Base-by-base conservation (phyloP, 2,113 vertebrate genomes). In the Merops nubicus region DNA sequence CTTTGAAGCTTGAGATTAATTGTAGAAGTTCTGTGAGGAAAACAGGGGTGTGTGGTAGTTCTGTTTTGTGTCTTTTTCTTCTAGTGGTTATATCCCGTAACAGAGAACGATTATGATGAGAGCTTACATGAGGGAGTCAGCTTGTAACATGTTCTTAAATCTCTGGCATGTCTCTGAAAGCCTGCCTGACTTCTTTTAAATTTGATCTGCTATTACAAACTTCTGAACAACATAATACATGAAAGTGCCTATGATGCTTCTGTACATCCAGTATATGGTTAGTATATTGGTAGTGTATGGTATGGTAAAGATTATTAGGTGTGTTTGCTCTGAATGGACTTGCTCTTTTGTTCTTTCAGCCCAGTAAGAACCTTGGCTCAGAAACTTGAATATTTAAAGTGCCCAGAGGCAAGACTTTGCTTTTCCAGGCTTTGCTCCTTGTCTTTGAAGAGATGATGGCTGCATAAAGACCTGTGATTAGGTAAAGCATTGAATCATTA, bases 301-400 rank as follows among this genome's bases (percentile, higher is more conserved):
- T 7, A 43, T 54, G 25, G 68, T 74, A 80, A 73, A 78, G 43
- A 51, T 80, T 77, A 47, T 45, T 56, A 28, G 42, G 16, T 42
- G 6, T 64, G 9, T 89, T 83, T 86, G 22, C 51, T 86, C 42
- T 36, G 34, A 92, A 86, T 45, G 42, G 69, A 45, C 40, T 74
- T 1, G 0, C 23, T 93, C 33, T 70, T 91, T 42, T 87, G 34
- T 72, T 80, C 38, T 85, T 75, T 74, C n/a, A 80, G 25, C 6
- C 42, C 34, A 77, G 3, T 72, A 59, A 78, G 72, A 88, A 67
- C 42, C 42, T 6, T 74, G 56, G 43, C 75, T 96, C 76, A 92
- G 56, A 90, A 93, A 84, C 7, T 8, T 91, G 60, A 86, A 89
- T 86, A n/a, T 96, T 95, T 91, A 73, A 88, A 93, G 91, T 75